phyloP scores from a whole-genome alignment of 2,888 invertebrate genomes.

The Petrolisthes manimaculis region DNA sequence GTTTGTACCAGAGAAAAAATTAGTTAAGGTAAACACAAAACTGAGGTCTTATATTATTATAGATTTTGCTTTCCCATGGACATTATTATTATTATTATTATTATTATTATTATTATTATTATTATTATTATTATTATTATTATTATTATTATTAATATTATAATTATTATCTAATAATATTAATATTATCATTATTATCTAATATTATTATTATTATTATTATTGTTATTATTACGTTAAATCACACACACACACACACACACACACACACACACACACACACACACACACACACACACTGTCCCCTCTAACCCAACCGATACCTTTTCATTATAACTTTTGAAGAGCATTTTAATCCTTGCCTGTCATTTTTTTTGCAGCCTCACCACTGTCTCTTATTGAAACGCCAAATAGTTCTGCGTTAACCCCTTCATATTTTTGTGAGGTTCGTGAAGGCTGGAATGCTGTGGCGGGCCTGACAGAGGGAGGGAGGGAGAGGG shows the following conservation, averaged over 20 bases:
- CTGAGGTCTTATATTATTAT: too few relatives aligned
- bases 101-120: too few relatives aligned
- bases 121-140: too few relatives aligned
- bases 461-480: slow-evolving; percentile 35
- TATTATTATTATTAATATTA: too few relatives aligned
- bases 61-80: too few relatives aligned
- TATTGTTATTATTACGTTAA: background rate
- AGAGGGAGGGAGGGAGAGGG: background rate
- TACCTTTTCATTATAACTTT: slow-evolving; percentile 56
- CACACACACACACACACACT: slow-evolving; percentile 6
- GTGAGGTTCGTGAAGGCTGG: slow-evolving; percentile 34
- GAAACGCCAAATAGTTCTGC: slow-evolving; percentile 42
- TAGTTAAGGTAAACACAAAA: too few relatives aligned
- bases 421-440: slow-evolving; percentile 52
- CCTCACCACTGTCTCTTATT: slow-evolving; percentile 31
- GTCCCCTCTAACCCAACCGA: slow-evolving; percentile 35
- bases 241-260: background rate
- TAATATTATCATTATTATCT: too few relatives aligned
- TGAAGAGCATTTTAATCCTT: slow-evolving; percentile 22
- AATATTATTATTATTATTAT: too few relatives aligned
- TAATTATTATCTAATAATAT: too few relatives aligned
- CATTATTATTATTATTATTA: too few relatives aligned
- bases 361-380: background rate
- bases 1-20: too few relatives aligned
- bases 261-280: slow-evolving; percentile 17